These are phyloP conservation scores for Caenorhabditis uteleia DNA, from an alignment of 2,888 invertebrate species.

Conservation along the genomic window DNA sequence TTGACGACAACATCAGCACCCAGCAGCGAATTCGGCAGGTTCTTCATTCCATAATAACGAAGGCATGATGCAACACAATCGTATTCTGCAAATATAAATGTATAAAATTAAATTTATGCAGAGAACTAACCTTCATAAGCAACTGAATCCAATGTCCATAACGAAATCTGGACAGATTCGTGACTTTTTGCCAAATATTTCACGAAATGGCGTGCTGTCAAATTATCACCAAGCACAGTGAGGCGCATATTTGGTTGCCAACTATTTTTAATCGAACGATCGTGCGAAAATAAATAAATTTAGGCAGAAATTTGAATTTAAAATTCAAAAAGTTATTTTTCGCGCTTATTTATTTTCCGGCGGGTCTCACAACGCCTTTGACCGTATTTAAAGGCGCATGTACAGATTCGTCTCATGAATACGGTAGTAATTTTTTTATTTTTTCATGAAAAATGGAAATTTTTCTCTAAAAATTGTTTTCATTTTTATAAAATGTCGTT, in stretches of 20 bases:
- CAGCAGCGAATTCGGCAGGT: slow-evolving; percentile 24
- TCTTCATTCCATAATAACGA: slow-evolving; percentile 20
- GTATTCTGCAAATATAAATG: slow-evolving; percentile 10
- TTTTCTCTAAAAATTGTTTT: no score
- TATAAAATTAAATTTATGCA: not conserved
- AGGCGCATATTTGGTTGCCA: slow-evolving; percentile 28
- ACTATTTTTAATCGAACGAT: no score
- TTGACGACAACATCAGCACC: slow-evolving; percentile 46
- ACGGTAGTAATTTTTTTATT: no score
- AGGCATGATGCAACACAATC: slow-evolving; percentile 14
- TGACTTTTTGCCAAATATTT: slow-evolving; percentile 15
- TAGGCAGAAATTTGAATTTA: no score
- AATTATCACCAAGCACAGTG: slow-evolving; percentile 27
- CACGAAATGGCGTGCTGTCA: slow-evolving; percentile 28
- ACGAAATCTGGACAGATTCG: slow-evolving; percentile 20
- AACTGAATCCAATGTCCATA: slow-evolving; percentile 23
- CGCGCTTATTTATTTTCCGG: no score
- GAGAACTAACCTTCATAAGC: slow-evolving; percentile 4
- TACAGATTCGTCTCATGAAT: no score
- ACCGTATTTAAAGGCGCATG: no score
- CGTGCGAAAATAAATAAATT: no score
- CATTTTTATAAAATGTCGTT: no score
- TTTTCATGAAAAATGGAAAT: no score
- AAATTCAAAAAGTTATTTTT: no score
- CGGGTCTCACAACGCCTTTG: no score